These are phyloP conservation scores for Hydrotaea diabolus DNA, from an alignment of 2,888 invertebrate species.

Conservation along the genomic window DNA sequence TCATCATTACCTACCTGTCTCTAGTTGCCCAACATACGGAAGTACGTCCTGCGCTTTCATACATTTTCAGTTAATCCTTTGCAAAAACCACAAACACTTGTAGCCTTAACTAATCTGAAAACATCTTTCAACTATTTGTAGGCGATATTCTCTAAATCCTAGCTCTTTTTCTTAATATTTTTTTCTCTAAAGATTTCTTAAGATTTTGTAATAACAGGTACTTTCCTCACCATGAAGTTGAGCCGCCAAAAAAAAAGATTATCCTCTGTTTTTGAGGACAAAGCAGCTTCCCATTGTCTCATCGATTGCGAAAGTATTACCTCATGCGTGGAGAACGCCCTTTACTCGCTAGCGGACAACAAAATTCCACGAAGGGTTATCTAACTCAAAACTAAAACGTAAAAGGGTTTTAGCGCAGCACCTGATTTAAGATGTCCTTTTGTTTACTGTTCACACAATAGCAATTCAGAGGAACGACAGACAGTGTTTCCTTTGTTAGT, in stretches of 20 bases:
- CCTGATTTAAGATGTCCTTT: slow-evolving; percentile 33
- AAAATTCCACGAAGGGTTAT: slow-evolving; percentile 36
- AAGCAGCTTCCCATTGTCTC: background rate
- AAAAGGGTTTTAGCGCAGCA: slow-evolving; percentile 11
- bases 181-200: too few species aligned
- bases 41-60: background rate
- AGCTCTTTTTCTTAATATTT: background rate
- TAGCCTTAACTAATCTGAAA: background rate
- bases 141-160: background rate
- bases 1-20: background rate
- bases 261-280: background rate
- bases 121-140: background rate
- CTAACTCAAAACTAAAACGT: background rate
- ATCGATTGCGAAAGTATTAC: slow-evolving; percentile 59
- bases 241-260: background rate
- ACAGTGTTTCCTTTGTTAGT: background rate
- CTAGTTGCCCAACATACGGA: slow-evolving; percentile 6
- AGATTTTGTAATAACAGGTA: slow-evolving; percentile 18
- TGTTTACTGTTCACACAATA: slow-evolving; percentile 10
- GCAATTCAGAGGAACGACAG: background rate
- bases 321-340: slow-evolving; percentile 44
- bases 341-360: background rate
- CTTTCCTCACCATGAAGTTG: background rate
- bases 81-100: background rate
- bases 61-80: background rate